Percentiles rank a stretch among this genome's conserved stretches.
Evolutionary conservation across 2,888 invertebrate species (phyloP).

Genomic region (Ceriagrion tenellum): DNA sequence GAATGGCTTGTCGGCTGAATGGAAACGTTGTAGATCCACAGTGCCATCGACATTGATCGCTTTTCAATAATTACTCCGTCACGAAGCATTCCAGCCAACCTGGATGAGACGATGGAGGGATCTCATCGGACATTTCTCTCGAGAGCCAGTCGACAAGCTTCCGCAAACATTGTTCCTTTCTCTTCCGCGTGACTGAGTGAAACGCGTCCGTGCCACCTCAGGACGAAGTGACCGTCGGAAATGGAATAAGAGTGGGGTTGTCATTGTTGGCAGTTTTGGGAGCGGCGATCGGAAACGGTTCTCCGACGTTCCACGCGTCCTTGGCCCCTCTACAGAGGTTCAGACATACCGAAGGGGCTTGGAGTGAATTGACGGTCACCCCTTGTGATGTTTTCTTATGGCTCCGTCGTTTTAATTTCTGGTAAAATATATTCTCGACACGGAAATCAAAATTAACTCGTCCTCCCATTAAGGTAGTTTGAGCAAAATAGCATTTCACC

Average conservation of each 20-base stretch:
- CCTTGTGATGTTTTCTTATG: too few species aligned
- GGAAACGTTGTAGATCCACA: background rate
- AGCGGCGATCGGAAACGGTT: background rate
- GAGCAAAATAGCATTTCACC: too few species aligned
- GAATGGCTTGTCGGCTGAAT: background rate
- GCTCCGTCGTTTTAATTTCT: too few species aligned
- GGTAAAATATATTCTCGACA: too few species aligned
- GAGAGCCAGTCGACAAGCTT: background rate
- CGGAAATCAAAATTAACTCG: too few species aligned
- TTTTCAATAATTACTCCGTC: background rate
- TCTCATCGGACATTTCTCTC: background rate
- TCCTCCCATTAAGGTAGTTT: too few species aligned
- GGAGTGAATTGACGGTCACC: background rate
- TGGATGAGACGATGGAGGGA: background rate
- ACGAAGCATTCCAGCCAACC: background rate
- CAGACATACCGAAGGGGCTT: too few species aligned
- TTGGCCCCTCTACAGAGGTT: too few species aligned
- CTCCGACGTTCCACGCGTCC: too few species aligned
- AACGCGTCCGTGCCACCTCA: background rate
- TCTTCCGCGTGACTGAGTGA: background rate
- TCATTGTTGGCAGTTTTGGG: background rate
- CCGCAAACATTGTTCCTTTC: background rate
- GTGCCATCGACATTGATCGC: background rate
- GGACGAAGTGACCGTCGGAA: background rate
- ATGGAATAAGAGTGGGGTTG: background rate